Evolutionary conservation across 2,888 invertebrate species (phyloP).

Genomic region (Diarsia rubi): DNA sequence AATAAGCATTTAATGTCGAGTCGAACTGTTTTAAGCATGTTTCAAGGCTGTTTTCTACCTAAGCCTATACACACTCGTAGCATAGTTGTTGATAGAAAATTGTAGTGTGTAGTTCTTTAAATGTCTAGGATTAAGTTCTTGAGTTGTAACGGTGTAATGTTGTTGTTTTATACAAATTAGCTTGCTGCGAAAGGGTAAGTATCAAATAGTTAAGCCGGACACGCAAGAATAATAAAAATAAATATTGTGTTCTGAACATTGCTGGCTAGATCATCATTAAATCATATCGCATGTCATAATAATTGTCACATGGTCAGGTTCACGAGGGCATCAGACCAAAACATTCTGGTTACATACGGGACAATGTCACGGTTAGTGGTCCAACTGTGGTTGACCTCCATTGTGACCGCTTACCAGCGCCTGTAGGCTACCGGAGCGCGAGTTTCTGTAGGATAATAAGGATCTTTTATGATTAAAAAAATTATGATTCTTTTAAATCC

Average conservation of each 20-base stretch:
- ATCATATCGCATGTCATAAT: background rate
- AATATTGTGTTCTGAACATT: background rate
- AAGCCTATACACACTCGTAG: too few relatives aligned
- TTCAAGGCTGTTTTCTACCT: too few relatives aligned
- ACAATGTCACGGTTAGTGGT: conserved; percentile 51
- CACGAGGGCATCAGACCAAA: conserved; percentile 23
- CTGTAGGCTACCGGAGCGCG: background rate
- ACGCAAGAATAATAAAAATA: too few relatives aligned
- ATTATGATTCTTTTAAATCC: too few relatives aligned
- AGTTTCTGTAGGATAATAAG: background rate
- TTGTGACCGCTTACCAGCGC: background rate
- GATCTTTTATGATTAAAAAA: too few relatives aligned
- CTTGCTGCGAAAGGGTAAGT: too few relatives aligned
- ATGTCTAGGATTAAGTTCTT: too few relatives aligned
- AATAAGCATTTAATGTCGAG: background rate
- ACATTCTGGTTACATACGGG: conserved; percentile 21
- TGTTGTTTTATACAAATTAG: too few relatives aligned
- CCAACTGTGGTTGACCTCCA: conserved; percentile 29
- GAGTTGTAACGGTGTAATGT: too few relatives aligned
- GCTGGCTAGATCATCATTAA: background rate
- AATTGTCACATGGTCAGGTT: conserved; percentile 5
- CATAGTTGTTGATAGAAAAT: too few relatives aligned
- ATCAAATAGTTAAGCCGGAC: too few relatives aligned
- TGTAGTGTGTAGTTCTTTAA: too few relatives aligned
- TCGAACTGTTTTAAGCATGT: background rate